Evolutionary conservation across 2,797 vertebrate species (phyloP).

Genomic region (Microctenopoma stevenorrisi): DNA sequence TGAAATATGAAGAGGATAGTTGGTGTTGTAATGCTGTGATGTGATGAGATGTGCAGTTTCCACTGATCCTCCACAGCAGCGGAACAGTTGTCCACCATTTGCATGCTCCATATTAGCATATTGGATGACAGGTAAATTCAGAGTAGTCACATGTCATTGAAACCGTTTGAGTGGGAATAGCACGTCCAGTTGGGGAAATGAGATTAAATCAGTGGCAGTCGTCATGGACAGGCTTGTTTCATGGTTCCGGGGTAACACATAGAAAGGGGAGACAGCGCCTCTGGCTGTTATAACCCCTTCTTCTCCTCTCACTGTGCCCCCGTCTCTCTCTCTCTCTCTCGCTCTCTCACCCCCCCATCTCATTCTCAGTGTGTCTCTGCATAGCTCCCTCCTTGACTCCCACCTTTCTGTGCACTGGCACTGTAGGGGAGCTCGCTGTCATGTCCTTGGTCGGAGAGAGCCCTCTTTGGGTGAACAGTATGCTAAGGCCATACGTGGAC

Average conservation of each 20-base stretch:
- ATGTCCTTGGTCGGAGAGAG: slow-evolving; percentile 79
- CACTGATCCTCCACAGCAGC: slow-evolving; percentile 41
- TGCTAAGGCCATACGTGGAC: slow-evolving; percentile 43
- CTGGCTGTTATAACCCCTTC: slow-evolving; percentile 76
- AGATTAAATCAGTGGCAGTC: slow-evolving; percentile 59
- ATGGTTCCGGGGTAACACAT: slow-evolving; percentile 62
- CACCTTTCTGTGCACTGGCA: slow-evolving; percentile 63
- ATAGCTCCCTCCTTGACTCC: slow-evolving; percentile 64
- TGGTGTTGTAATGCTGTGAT: slow-evolving; percentile 21
- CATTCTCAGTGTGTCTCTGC: slow-evolving; percentile 63
- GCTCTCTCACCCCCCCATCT: slow-evolving; percentile 41
- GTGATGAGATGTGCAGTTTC: slow-evolving; percentile 30
- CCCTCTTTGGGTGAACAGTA: slow-evolving; percentile 80
- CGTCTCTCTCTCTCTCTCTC: slow-evolving; percentile 11
- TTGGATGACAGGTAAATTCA: slow-evolving; percentile 59
- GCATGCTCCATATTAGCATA: slow-evolving; percentile 43
- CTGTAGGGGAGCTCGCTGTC: slow-evolving; percentile 66
- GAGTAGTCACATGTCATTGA: slow-evolving; percentile 45
- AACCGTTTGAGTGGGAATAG: slow-evolving; percentile 44
- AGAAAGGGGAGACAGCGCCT: slow-evolving; percentile 73
- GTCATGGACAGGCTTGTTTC: slow-evolving; percentile 70
- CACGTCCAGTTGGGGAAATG: slow-evolving; percentile 52
- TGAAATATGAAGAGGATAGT: slow-evolving; percentile 20
- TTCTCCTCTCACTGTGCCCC: slow-evolving; percentile 29
- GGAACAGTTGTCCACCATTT: slow-evolving; percentile 37